phyloP scores from a whole-genome alignment of 2,888 invertebrate species.

The Phortica magna region DNA sequence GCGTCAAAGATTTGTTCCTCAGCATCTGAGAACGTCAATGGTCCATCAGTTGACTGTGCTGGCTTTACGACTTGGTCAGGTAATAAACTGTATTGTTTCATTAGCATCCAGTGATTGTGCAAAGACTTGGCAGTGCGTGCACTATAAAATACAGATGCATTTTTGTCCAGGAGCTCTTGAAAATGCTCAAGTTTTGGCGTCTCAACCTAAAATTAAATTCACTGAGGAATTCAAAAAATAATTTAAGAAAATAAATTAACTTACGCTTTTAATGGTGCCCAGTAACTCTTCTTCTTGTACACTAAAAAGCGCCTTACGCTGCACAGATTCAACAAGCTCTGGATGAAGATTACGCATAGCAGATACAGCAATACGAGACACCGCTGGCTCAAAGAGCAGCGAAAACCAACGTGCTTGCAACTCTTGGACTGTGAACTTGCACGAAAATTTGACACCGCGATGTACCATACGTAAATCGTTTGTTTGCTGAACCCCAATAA shows the following conservation, averaged over 20 bases:
- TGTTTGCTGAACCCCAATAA: slow-evolving; percentile 95
- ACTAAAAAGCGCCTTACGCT: slow-evolving; percentile 93
- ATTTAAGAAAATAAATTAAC: slow-evolving; percentile 74
- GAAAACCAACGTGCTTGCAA: slow-evolving; percentile 98
- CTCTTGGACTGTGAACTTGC: slow-evolving; percentile 94
- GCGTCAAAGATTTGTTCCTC: slow-evolving; percentile 92
- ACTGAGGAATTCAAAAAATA: neutral
- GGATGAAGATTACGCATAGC: slow-evolving; percentile 97
- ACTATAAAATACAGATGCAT: slow-evolving; percentile 91
- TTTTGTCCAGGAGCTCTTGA: slow-evolving; percentile 89
- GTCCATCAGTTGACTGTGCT: slow-evolving; percentile 81
- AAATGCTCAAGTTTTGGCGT: slow-evolving; percentile 88
- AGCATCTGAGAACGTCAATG: slow-evolving; percentile 91
- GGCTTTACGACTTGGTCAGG: slow-evolving; percentile 91
- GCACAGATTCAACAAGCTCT: slow-evolving; percentile 90
- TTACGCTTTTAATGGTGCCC: slow-evolving; percentile 88
- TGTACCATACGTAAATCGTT: slow-evolving; percentile 90
- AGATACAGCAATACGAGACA: slow-evolving; percentile 93
- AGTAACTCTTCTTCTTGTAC: slow-evolving; percentile 92
- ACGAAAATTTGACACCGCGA: slow-evolving; percentile 96
- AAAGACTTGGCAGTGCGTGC: slow-evolving; percentile 92
- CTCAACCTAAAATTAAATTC: slow-evolving; percentile 80
- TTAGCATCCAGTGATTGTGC: slow-evolving; percentile 92
- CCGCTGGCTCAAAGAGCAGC: slow-evolving; percentile 94
- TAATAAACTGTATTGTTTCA: slow-evolving; percentile 94